Base-by-base conservation (phyloP, 2,888 invertebrate genomes). In the Cristatella mucedo region DNA sequence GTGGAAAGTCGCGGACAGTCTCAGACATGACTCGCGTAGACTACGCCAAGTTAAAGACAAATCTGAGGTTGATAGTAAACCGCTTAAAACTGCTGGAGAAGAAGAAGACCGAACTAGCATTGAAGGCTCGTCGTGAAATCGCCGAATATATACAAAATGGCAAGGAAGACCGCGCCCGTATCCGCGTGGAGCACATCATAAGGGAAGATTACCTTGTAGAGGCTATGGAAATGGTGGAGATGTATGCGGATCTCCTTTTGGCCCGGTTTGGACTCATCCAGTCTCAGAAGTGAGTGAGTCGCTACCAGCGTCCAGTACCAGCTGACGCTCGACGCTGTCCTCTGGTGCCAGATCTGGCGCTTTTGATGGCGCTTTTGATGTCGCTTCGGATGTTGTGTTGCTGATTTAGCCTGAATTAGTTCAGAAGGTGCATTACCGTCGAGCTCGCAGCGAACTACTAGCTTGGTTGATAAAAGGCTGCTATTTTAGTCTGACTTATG, bases 161-260 rank as follows among this genome's bases (percentile, higher is more conserved):
- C 38, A 73, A 73, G 55, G 65, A 66, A 41, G 73, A 74, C 46
- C 53, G 73, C 49, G 97, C 95, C 0, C 82, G 86, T 65, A 97
- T 99, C 48, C 74, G 95, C 20, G 97, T 99, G 7, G 97, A 99
- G 68, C 86, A 93, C 55, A 97, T 99, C 42, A 91, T 99, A 54
- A 77, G 97, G 33, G 93, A 95, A 69, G 97, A 99, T 68, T 99
- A 97, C 65, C 74, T 95, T 68, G 93, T 97, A 2, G 97, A 99
- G 69, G 95, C 95, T 1, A 87, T 95, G 82, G 97, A 99, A 71
- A 75, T 97, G 43, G 76, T 97, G 0, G 97, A 99, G 71, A 95
- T 97, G 91, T 97, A 89, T 62, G 95, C 97, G 68, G 97, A 99
- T 69, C 71, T 97, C 38, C 67, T 99, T 32, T 67, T 99, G 40